Evolutionary conservation across 2,888 invertebrate species (phyloP).

Genomic region (Orchesellides sinensis): DNA sequence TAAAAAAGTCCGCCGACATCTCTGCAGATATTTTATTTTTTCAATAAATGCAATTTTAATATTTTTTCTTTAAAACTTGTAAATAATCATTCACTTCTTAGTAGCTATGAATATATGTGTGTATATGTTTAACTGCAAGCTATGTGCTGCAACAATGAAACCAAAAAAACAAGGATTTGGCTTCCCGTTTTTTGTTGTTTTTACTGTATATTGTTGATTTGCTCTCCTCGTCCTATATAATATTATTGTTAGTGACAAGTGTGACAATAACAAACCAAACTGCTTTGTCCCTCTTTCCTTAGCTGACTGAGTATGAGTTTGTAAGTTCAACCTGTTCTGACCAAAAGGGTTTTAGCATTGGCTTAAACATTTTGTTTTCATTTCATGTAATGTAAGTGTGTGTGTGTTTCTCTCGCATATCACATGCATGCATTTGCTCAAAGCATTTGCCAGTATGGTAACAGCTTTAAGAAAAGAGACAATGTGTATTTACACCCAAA

Average conservation of each 20-base stretch:
- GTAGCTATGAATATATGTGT: too few relatives aligned
- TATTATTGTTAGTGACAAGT: too few relatives aligned
- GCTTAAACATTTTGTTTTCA: neutral
- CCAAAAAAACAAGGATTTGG: neutral
- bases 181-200: constrained; percentile 10
- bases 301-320: constrained; percentile 54
- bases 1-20: too few relatives aligned
- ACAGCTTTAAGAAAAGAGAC: neutral
- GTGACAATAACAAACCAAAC: constrained; percentile 23
- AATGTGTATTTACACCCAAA: constrained; percentile 30
- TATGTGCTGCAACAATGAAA: neutral
- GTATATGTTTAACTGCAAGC: too few relatives aligned
- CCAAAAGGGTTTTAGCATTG: constrained; percentile 20
- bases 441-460: neutral
- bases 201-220: too few relatives aligned
- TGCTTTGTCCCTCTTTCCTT: constrained; percentile 64
- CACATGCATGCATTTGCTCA: neutral
- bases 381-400: neutral
- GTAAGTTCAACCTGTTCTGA: constrained; percentile 63
- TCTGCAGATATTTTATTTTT: too few relatives aligned
- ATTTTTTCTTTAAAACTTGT: too few relatives aligned
- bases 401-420: neutral
- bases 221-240: too few relatives aligned
- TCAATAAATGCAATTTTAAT: too few relatives aligned
- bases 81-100: too few relatives aligned